Conservation (phyloP, 2,888 invertebrate genomes). For the Ephialtes manifestator region DNA sequence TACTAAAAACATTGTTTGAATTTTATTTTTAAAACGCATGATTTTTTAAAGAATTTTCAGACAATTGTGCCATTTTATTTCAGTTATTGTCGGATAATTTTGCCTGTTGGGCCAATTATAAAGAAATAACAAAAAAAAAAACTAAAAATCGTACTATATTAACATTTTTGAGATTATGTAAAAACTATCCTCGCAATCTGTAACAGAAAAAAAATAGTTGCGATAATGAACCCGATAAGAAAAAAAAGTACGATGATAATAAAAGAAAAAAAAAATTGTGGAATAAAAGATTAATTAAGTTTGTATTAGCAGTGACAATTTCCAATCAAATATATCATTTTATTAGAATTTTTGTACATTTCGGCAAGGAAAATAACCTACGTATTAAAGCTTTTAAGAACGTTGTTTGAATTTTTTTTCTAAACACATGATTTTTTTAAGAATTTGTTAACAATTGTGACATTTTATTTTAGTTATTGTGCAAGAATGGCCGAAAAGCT, state of each 20-base stretch:
- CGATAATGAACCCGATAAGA: background rate
- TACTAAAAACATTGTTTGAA: too few species aligned
- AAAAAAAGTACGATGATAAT: background rate
- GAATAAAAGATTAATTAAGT: background rate
- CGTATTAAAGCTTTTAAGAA: background rate
- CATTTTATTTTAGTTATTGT: too few species aligned
- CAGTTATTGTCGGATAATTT: too few species aligned
- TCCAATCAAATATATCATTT: background rate
- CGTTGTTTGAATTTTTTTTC: too few species aligned
- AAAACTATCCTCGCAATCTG: background rate
- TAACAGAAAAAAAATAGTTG: background rate
- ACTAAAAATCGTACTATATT: background rate
- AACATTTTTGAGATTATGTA: conserved; percentile 2
- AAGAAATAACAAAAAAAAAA: background rate
- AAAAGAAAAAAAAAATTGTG: background rate
- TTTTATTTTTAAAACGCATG: too few species aligned
- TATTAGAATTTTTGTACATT: too few species aligned
- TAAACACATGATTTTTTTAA: too few species aligned
- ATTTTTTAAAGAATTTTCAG: too few species aligned
- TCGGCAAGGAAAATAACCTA: too few species aligned
- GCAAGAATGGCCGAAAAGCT: too few species aligned
- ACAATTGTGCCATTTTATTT: too few species aligned
- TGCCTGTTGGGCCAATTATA: background rate
- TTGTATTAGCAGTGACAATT: background rate
- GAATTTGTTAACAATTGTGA: too few species aligned